phyloP scores from a whole-genome alignment of 2,797 vertebrate genomes.

The Acanthurus tractus region DNA sequence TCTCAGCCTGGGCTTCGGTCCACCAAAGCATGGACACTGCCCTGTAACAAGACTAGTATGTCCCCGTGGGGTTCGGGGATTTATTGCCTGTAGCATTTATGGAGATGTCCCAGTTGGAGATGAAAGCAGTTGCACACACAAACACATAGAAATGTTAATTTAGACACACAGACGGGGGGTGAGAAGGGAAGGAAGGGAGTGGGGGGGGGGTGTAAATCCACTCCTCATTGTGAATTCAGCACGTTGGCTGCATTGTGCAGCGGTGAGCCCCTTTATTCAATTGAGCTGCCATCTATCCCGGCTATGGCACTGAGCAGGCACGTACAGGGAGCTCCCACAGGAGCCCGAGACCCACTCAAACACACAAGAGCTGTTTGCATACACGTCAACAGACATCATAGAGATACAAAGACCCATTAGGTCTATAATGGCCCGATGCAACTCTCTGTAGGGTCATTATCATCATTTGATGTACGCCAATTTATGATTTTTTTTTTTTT shows the following conservation, averaged over 20 bases:
- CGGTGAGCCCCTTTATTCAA: conserved; percentile 81
- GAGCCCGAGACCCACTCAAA: conserved; percentile 72
- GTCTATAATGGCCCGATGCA: conserved; percentile 66
- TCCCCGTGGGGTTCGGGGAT: conserved; percentile 60
- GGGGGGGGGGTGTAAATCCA: conserved; percentile 72
- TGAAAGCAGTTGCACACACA: conserved; percentile 60
- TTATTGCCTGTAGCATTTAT: conserved; percentile 79
- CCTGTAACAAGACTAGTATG: conserved; percentile 68
- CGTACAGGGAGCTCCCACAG: conserved; percentile 76
- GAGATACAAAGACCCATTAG: conserved; percentile 77
- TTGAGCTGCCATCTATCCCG: conserved; percentile 79
- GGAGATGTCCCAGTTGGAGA: conserved; percentile 70
- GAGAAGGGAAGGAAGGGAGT: conserved; percentile 22
- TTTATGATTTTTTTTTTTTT: conserved; percentile 50
- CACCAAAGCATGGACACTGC: conserved; percentile 67
- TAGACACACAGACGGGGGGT: conserved; percentile 68
- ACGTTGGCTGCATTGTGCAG: conserved; percentile 77
- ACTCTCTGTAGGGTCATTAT: conserved; percentile 72
- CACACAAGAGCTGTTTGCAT: conserved; percentile 75
- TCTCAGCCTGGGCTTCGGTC: conserved; percentile 44
- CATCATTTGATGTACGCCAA: conserved; percentile 60
- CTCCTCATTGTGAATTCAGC: conserved; percentile 81
- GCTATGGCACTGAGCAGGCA: conserved; percentile 72
- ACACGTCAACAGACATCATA: conserved; percentile 64
- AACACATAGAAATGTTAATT: conserved; percentile 80